Percentiles rank a stretch among this genome's conserved stretches.
Evolutionary conservation across 1,140 invertebrate species (phyloP).

Genomic region (Melanaphis sacchari): DNA sequence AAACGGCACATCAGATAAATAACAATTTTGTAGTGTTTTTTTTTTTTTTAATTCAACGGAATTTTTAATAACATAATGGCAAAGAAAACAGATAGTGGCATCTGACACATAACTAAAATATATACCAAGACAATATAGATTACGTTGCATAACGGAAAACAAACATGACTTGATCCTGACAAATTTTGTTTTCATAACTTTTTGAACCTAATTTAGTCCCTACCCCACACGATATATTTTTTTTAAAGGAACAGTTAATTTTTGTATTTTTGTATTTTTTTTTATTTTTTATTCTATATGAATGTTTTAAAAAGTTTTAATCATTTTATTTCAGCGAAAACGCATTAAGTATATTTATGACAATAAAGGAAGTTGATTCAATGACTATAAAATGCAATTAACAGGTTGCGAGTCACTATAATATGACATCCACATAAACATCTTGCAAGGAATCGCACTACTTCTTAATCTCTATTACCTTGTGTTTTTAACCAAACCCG

Average conservation of each 20-base stretch:
- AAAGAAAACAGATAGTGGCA: neutral
- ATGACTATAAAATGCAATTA: neutral
- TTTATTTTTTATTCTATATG: neutral
- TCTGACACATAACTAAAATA: neutral
- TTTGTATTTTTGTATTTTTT: neutral
- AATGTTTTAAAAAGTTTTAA: neutral
- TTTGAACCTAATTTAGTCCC: conserved; percentile 24
- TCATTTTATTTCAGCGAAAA: neutral
- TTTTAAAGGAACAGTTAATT: neutral
- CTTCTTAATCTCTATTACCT: neutral
- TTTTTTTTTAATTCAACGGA: neutral
- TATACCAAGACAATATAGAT: neutral
- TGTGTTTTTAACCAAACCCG: neutral
- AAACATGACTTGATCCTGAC: conserved; percentile 14
- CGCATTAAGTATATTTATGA: conserved; percentile 12
- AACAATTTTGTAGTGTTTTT: neutral
- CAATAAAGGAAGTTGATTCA: neutral
- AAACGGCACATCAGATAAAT: neutral
- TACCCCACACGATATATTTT: neutral
- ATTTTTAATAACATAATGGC: neutral
- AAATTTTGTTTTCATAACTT: neutral
- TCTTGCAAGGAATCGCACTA: neutral
- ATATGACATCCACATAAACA: no score
- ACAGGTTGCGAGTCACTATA: neutral
- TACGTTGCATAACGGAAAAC: neutral